Conservation (phyloP, 1,140 invertebrate genomes). For the Anastrepha ludens region DNA sequence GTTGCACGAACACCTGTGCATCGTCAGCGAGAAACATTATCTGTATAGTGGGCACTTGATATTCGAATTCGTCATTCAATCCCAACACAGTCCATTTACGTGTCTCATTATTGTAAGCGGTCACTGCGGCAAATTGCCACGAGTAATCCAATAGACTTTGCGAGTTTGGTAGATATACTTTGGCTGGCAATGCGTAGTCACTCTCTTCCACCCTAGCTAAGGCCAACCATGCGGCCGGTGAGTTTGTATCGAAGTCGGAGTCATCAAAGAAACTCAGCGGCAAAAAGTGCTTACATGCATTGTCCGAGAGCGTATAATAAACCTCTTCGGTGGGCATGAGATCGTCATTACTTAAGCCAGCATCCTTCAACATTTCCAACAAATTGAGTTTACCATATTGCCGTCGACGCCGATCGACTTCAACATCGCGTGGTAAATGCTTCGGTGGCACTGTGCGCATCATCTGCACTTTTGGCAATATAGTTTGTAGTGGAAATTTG, state of each 20-base stretch:
- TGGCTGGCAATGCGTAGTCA: conserved; percentile 65
- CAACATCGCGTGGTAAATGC: conserved; percentile 69
- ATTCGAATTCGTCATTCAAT: conserved; percentile 63
- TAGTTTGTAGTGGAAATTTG: conserved; percentile 68
- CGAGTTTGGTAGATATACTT: conserved; percentile 65
- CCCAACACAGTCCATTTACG: conserved; percentile 63
- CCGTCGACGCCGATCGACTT: conserved; percentile 66
- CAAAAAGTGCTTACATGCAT: conserved; percentile 68
- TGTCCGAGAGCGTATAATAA: conserved; percentile 66
- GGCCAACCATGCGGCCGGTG: conserved; percentile 67
- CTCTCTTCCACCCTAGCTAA: conserved; percentile 64
- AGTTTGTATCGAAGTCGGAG: conserved; percentile 65
- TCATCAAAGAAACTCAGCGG: conserved; percentile 71
- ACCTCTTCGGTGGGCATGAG: conserved; percentile 68
- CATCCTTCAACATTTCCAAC: conserved; percentile 61
- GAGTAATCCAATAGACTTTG: conserved; percentile 63
- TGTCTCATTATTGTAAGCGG: conserved; percentile 59
- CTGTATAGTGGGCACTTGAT: conserved; percentile 67
- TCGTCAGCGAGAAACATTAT: conserved; percentile 72
- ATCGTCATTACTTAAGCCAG: conserved; percentile 61
- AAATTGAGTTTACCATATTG: conserved; percentile 66
- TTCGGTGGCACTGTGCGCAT: conserved; percentile 64
- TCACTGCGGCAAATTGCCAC: conserved; percentile 66
- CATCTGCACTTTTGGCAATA: conserved; percentile 69
- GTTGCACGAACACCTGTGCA: conserved; percentile 65